Base-by-base conservation (phyloP, 2,113 vertebrate genomes). In the Dendropsophus ebraccatus region DNA sequence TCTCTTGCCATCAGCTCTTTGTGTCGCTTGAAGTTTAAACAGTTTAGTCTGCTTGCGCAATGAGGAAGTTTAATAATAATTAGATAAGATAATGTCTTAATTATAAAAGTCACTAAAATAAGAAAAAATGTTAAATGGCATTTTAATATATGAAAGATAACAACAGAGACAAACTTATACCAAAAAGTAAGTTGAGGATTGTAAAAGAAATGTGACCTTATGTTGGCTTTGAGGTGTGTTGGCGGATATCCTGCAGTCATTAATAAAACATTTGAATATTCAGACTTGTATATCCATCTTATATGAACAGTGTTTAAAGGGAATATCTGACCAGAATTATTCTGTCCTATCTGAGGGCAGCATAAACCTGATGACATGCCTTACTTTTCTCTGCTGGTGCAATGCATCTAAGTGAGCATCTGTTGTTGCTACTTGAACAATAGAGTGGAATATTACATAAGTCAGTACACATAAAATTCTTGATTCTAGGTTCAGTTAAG, bases 81-180 rank as follows among this genome's bases (percentile, higher is more conserved):
- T 84, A 76, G 72, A 62, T 84, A 58, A 75, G 82, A 84, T 84
- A 60, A 84, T 58, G 32, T 75, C 52, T 84, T 84, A 84, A 84
- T 84, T 58, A 75, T 84, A 74, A 84, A 58, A 49, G 82, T 54
- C 52, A 30, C 28, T 82, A 82, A 47, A 45, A 21, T 35, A 81
- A 21, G 41, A 41, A 41, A 41, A 41, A 82, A 72, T 35, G 35
- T 56, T 73, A 50, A 32, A 37, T 41, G 7, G 45, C 69, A 45
- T 60, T 60, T 60, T 45, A 41, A 13, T 25, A 25, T 62, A 62
- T 60, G 9, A 62, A 79, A 41, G 21, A 79, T 79, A 79, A 28
- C 12, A 52, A 74, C n/a, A n/a, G n/a, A 77, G 49, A 56, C 28
- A 78, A 35, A 35, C n/a, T 56, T 28, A 56, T 77, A 54, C 25